phyloP scores from a whole-genome alignment of 2,888 invertebrate genomes.

The Eupithecia pulchellata region DNA sequence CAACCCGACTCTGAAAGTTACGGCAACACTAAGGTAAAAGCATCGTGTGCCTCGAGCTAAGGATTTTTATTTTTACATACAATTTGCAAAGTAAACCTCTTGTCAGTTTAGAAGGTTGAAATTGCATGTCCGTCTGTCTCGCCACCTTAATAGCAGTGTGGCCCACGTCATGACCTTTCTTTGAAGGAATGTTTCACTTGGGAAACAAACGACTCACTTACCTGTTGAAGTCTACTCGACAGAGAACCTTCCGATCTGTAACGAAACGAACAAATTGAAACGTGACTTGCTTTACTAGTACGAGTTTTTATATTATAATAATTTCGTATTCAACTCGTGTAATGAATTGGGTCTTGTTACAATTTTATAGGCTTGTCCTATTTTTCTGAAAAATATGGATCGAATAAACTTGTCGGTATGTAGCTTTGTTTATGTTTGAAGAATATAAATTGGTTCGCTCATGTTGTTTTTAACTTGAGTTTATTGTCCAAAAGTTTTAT shows the following conservation, averaged over 20 bases:
- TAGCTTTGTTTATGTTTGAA: constrained; percentile 15
- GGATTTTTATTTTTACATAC: constrained; percentile 13
- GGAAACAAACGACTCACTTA: constrained; percentile 78
- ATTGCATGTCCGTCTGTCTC: constrained; percentile 52
- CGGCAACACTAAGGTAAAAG: constrained; percentile 9
- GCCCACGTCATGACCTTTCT: constrained; percentile 62
- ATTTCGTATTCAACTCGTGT: constrained; percentile 50
- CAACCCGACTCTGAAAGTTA: constrained; percentile 5
- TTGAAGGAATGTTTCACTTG: constrained; percentile 65
- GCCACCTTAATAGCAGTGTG: constrained; percentile 50
- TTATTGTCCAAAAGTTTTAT: constrained; percentile 7
- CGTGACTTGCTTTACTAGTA: constrained; percentile 64
- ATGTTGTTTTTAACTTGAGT: constrained; percentile 8
- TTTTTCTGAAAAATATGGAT: constrained; percentile 48
- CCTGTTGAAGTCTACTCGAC: constrained; percentile 72
- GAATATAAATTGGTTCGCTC: constrained; percentile 19
- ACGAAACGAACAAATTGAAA: constrained; percentile 54
- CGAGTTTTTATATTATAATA: constrained; percentile 64
- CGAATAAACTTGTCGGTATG: constrained; percentile 41
- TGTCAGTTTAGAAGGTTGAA: constrained; percentile 30
- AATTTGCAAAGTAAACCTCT: constrained; percentile 25
- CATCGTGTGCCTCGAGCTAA: not conserved
- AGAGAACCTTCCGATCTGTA: constrained; percentile 60
- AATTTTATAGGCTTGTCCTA: constrained; percentile 43
- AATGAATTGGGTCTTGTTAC: constrained; percentile 52